Percentiles rank a stretch among this genome's conserved stretches.
phyloP scores from a whole-genome alignment of 2,888 invertebrate species.

The Chloromyia formosa region DNA sequence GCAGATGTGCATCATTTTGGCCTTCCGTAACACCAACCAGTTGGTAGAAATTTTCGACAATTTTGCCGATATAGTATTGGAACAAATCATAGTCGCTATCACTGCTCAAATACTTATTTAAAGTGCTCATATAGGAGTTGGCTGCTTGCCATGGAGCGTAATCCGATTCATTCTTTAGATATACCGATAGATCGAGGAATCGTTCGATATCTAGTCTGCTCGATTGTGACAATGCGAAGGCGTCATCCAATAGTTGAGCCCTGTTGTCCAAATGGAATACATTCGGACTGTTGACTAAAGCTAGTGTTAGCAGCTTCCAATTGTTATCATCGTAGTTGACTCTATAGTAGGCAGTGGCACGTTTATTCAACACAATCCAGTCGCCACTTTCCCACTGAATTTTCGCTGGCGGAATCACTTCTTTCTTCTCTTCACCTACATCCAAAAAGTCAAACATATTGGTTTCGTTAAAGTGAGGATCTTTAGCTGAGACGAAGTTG shows the following conservation, averaged over 20 bases:
- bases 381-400: conserved; percentile 43
- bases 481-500: conserved; percentile 45
- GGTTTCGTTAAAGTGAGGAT: conserved; percentile 41
- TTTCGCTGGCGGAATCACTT: not conserved
- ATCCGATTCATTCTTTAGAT: conserved; percentile 58
- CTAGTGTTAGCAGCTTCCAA: conserved; percentile 70
- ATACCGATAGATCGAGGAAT: conserved; percentile 56
- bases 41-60: conserved; percentile 38
- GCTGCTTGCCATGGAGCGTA: conserved; percentile 61
- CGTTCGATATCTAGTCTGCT: conserved; percentile 55
- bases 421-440: not conserved
- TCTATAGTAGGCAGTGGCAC: conserved; percentile 67
- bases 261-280: conserved; percentile 76
- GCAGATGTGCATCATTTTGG: conserved; percentile 28
- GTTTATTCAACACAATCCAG: conserved; percentile 66
- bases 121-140: conserved; percentile 43
- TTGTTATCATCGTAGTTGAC: conserved; percentile 73
- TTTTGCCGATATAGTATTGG: conserved; percentile 53
- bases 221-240: conserved; percentile 66
- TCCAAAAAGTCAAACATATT: conserved; percentile 34
- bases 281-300: not conserved
- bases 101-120: conserved; percentile 7
- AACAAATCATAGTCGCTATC: conserved; percentile 55
- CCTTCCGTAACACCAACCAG: conserved; percentile 38
- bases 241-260: conserved; percentile 84